Conservation (phyloP, 2,797 vertebrate species). For the Cynodonichthys magdalenae region DNA sequence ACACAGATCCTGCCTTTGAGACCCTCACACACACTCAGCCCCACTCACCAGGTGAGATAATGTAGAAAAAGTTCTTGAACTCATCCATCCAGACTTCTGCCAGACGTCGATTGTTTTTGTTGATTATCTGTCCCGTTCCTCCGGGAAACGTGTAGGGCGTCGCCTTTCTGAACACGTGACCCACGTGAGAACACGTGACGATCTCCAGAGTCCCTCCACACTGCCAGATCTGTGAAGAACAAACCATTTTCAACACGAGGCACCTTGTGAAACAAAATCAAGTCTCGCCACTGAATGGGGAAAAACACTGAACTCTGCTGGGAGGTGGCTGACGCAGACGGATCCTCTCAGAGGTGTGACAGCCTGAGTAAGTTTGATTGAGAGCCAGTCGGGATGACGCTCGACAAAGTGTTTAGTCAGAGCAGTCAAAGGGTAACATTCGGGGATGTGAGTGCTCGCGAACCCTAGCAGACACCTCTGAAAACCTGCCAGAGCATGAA, state of each 20-base stretch:
- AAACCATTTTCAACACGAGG: background rate
- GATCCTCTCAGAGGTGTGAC: conserved; percentile 38
- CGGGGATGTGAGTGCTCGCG: conserved; percentile 3
- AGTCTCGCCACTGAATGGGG: background rate
- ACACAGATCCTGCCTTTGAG: conserved; percentile 5
- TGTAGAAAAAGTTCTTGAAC: conserved; percentile 99
- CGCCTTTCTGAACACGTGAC: conserved; percentile 98
- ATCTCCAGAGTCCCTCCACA: conserved; percentile 98
- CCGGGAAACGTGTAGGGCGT: conserved; percentile 98
- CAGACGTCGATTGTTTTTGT: conserved; percentile 97
- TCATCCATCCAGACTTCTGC: conserved; percentile 99
- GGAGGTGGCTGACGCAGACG: conserved; percentile 23
- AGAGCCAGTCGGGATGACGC: conserved; percentile 30
- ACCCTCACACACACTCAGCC: conserved; percentile 15
- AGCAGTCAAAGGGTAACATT: conserved; percentile 25
- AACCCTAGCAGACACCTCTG: conserved; percentile 18
- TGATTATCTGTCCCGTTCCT: conserved; percentile 98
- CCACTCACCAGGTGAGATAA: conserved; percentile 95
- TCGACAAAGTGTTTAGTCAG: conserved; percentile 29
- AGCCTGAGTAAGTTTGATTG: conserved; percentile 24
- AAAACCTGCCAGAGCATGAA: conserved; percentile 33
- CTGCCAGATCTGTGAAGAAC: conserved; percentile 91
- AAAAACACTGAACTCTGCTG: conserved; percentile 17
- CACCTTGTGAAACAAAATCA: background rate
- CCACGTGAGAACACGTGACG: conserved; percentile 97